phyloP scores from a whole-genome alignment of 1,140 invertebrate species.

The Drosophila kikkawai region DNA sequence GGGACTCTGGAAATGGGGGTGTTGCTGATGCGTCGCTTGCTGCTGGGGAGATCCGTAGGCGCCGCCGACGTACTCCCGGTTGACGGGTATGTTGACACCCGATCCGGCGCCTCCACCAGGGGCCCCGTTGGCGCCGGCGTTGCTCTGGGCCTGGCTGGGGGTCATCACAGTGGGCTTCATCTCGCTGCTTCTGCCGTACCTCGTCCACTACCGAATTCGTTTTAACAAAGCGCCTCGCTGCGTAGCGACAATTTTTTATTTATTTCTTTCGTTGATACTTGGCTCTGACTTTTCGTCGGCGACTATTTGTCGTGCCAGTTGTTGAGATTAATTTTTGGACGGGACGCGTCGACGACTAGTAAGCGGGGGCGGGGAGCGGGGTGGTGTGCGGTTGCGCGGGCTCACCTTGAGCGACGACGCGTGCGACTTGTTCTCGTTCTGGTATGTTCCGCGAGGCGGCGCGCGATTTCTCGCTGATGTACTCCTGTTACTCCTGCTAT shows the following conservation, averaged over 20 bases:
- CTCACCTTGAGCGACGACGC: constrained; percentile 68
- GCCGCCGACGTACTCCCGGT: constrained; percentile 61
- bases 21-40: constrained; percentile 44
- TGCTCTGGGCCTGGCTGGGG: constrained; percentile 53
- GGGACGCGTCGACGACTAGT: constrained; percentile 5
- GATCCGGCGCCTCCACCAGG: constrained; percentile 21
- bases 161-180: constrained; percentile 84
- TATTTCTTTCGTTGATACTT: constrained; percentile 40
- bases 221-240: constrained; percentile 29
- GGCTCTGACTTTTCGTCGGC: constrained; percentile 36
- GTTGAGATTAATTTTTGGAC: constrained; percentile 46
- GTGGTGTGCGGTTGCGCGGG: constrained; percentile 18
- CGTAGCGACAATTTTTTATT: constrained; percentile 61
- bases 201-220: constrained; percentile 33
- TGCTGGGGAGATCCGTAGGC: constrained; percentile 49
- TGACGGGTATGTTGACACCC: constrained; percentile 77
- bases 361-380: background rate
- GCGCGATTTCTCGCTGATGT: constrained; percentile 5
- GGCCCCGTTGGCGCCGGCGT: constrained; percentile 29
- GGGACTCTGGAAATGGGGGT: constrained; percentile 48
- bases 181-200: constrained; percentile 36
- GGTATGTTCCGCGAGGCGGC: constrained; percentile 57
- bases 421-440: constrained; percentile 55
- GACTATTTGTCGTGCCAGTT: constrained; percentile 37
- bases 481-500: constrained; percentile 6